Evolutionary conservation across 2,113 vertebrate genomes (phyloP), one percentile per base, ranked within the genome.

Genomic region (Clarias magur): DNA sequence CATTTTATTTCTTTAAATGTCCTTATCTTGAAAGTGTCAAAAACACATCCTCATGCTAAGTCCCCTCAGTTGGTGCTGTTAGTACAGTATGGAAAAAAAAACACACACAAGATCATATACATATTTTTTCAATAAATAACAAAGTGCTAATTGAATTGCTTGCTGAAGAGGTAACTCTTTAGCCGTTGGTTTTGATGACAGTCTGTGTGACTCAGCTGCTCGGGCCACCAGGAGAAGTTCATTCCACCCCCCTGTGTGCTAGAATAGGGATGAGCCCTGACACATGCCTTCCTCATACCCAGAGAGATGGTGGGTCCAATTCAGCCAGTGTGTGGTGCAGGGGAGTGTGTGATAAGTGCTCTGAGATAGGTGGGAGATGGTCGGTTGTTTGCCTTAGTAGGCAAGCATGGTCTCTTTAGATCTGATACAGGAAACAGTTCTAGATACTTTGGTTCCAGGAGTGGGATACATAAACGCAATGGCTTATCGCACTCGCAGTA

Each of bases 61-160:
- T 78, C 16, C 75, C 25, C 27, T 78, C 38, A 53, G 42, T n/a
- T 6, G 25, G 54, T 3, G 2, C 1, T 19, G 72, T 42, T 48
- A 73, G 48, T 42, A 72, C 6, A 19, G 16, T 27, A 68, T 27
- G 62, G 3, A 12, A 65, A n/a, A 65, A n/a, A 73, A 13, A 42
- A 48, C 3, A 17, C 1, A 73, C 38, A 75, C 72, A 75, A 75
- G 19, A 21, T 25, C n/a, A 53, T 76, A 48, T 75, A 63, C 19
- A 8, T 25, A n/a, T 25, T 73, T 19, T 38, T 72, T 42, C 25
- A 25, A 56, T n/a, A 54, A 78, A 78, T 53, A 48, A 16, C n/a
- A 79, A 56, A 2, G 8, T 79, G 76, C 76, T 80, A 60, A 34
- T 59, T 80, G 60, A 80, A 80, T 56, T 62, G 54, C 76, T 30